Evolutionary conservation across 2,113 vertebrate genomes (phyloP), one percentile per base, ranked within the genome.

Genomic region (Xiphias gladius): DNA sequence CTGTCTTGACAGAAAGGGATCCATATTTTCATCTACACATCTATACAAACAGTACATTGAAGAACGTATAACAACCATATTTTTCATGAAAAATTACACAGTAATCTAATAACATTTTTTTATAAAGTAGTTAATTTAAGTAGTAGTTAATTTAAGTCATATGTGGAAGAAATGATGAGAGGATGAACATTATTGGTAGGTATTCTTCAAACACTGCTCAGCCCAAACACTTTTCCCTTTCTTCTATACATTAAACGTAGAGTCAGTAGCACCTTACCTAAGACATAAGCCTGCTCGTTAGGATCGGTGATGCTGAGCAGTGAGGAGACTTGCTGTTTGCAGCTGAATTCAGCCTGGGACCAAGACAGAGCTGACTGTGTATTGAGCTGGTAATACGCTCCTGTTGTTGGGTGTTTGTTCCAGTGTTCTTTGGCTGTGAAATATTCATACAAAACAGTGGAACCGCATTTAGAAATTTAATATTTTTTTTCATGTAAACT

Each of bases 271-370:
- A 10, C 54, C 95, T 35, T 70, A 98, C 97, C 97, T 95, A 95
- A 88, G 32, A 99, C 62, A 58, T 95, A 97, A 1, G 94, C 95
- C 91, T 98, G 96, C 72, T 98, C 95, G 0, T 97, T 96, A 64
- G 97, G 79, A 72, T 97, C 96, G 0, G 95, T 95, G 89, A 99
- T 88, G 62, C 96, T 97, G 81, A 97, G 24, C 67, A 99, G 89
- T 0, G 96, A 94, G 0, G 96, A 93, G 0, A 90, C 85, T 85
- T 98, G 97, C 59, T 99, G 97, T 20, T 95, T 96, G 80, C 97
- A 99, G 91, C 97, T 98, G 90, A 88, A 95, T 62, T 96, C 95
- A 19, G 97, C 97, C 87, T 99, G 96, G 11, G 95, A 83, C 97
- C 97, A 98, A 0, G 93, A 97, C 78, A 99, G 87, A 32, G 96